phyloP scores from a whole-genome alignment of 2,888 invertebrate genomes.

The Drosophila fungiperda region DNA sequence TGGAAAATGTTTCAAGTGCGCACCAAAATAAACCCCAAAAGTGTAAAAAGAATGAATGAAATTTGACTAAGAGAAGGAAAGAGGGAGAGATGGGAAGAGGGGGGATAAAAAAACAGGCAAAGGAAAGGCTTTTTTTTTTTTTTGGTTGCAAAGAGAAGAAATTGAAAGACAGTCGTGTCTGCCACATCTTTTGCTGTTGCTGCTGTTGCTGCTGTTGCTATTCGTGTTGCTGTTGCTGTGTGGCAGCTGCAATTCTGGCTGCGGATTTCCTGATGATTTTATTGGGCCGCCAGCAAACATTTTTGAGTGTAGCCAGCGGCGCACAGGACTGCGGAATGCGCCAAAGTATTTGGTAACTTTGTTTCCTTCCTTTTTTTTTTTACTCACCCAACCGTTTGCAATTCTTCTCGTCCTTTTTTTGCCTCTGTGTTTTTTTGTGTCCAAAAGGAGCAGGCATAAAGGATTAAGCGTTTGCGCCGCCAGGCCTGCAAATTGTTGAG shows the following conservation, averaged over 20 bases:
- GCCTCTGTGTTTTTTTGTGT: neutral
- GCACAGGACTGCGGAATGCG: slow-evolving; percentile 75
- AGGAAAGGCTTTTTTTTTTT: slow-evolving; percentile 68
- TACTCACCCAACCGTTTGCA: slow-evolving; percentile 36
- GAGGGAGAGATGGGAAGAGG: neutral
- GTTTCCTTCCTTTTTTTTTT: slow-evolving; percentile 40
- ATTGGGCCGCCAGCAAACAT: slow-evolving; percentile 80
- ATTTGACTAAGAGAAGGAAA: slow-evolving; percentile 16
- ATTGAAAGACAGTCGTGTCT: slow-evolving; percentile 67
- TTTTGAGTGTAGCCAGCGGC: slow-evolving; percentile 81
- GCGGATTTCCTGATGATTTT: slow-evolving; percentile 81
- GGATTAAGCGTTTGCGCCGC: slow-evolving; percentile 74
- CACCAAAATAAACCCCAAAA: slow-evolving; percentile 41
- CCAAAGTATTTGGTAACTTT: slow-evolving; percentile 77
- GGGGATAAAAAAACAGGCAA: slow-evolving; percentile 21
- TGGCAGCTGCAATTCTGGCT: slow-evolving; percentile 69
- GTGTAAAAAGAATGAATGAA: slow-evolving; percentile 23
- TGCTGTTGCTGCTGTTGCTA: neutral
- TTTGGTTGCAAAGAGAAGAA: slow-evolving; percentile 45
- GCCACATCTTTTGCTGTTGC: slow-evolving; percentile 29
- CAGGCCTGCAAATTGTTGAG: slow-evolving; percentile 73
- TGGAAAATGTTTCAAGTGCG: slow-evolving; percentile 66
- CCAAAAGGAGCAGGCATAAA: slow-evolving; percentile 67
- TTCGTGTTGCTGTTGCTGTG: slow-evolving; percentile 16
- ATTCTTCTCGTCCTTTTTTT: slow-evolving; percentile 15